These are phyloP conservation scores for Neodiprion pinetum DNA, from an alignment of 1,140 invertebrate species.

Conservation along the genomic window DNA sequence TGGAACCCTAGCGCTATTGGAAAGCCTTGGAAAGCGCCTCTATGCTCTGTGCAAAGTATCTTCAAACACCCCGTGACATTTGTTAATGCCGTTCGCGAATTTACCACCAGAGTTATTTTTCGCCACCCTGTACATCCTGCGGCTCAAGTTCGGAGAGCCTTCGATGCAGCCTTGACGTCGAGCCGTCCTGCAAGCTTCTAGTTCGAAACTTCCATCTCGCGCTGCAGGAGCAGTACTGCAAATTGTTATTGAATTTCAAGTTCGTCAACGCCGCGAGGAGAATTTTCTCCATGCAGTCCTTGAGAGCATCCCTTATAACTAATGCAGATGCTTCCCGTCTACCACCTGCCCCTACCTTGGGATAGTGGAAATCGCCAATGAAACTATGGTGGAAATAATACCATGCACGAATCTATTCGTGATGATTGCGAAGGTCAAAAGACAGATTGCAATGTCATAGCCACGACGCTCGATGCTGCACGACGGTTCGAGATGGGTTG, in stretches of 20 bases:
- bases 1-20: too few relatives aligned
- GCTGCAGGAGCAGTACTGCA: background rate
- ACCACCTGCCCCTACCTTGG: background rate
- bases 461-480: too few relatives aligned
- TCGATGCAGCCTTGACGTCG: background rate
- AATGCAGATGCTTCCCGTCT: background rate
- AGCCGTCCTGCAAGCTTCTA: background rate
- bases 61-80: too few relatives aligned
- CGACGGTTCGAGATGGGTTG: too few relatives aligned
- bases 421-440: background rate
- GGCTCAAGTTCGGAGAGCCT: background rate
- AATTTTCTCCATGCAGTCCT: background rate
- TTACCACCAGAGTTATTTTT: background rate
- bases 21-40: too few relatives aligned
- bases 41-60: too few relatives aligned
- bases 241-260: background rate
- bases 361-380: background rate
- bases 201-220: background rate
- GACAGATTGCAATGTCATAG: too few relatives aligned
- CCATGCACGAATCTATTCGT: background rate
- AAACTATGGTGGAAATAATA: background rate
- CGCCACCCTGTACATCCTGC: background rate
- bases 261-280: background rate
- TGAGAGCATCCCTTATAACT: background rate
- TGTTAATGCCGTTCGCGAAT: too few relatives aligned